Base-by-base conservation (phyloP, 2,113 vertebrate genomes). In the Meles meles region DNA sequence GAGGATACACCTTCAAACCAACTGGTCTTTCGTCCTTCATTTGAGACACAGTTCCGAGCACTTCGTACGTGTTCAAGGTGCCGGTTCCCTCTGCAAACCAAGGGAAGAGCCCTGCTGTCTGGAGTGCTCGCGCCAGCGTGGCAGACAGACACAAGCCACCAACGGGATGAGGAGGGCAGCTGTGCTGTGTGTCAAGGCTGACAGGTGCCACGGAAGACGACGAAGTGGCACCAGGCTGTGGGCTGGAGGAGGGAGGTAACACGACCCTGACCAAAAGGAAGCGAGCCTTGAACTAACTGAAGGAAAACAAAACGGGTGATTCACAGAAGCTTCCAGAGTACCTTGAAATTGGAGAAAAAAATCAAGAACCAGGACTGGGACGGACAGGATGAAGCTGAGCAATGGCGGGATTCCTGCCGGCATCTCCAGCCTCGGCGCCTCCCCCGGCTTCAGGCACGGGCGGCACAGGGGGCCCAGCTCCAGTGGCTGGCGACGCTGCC, bases 101-200 rank as follows among this genome's bases (percentile, higher is more conserved):
- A n/a, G 34, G 1, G 20, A 47, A 44, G 17, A 57, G 0, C 8
- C 29, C 76, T 7, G 59, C 31, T 27, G n/a, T 25, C 81, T 8
- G 3, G 47, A 39, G 71, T 44, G 57, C 18, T 21, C 44, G n/a
- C 17, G 7, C 14, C 57, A 27, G 0, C 15, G 27, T 44, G 49
- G 71, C 4, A 69, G 63, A 93, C 20, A 8, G 15, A 69, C 5
- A 15, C 6, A 7, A 57, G 23, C 55, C 18, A 5, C 14, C 39
- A 20, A 34, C 0, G 0, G 74, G 29, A 44, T 3, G 29, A 15
- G 12, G 39, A 55, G 59, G 23, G 67, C 49, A 72, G 44, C 21
- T 2, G 31, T 0, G 47, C 37, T 27, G 7, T 7, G 5, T 0
- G 39, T 23, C 59, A 47, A 37, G 21, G 69, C 47, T 7, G n/a